Conservation (phyloP, 2,797 vertebrate species). For the Pseudotriccus pelzelni region DNA sequence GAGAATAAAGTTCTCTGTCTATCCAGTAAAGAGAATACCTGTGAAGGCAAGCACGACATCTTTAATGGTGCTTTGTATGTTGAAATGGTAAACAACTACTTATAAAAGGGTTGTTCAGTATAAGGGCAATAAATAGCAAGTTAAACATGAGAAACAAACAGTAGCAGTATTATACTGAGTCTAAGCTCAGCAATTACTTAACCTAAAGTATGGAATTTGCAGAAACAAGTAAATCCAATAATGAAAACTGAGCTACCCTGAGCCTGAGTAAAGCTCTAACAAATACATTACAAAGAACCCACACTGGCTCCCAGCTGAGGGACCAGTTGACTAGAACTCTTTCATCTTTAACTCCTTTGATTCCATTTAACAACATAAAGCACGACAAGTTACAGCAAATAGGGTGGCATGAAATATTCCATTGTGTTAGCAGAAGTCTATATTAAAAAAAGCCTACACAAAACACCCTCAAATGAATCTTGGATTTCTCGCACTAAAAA, state of each 20-base stretch:
- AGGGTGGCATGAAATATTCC: constrained; percentile 64
- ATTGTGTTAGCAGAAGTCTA: constrained; percentile 62
- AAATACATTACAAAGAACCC: constrained; percentile 35
- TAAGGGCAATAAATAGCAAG: neutral
- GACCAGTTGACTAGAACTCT: constrained; percentile 35
- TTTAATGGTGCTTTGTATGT: neutral
- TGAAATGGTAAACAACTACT: constrained; percentile 4
- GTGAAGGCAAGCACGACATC: neutral
- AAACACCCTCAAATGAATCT: constrained; percentile 59
- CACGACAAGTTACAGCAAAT: constrained; percentile 30
- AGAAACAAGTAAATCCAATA: constrained; percentile 29
- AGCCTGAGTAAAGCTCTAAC: constrained; percentile 3
- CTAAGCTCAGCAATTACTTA: constrained; percentile 6
- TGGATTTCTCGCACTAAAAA: constrained; percentile 72
- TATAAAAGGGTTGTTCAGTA: neutral
- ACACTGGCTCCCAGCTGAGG: constrained; percentile 21
- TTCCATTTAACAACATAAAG: constrained; percentile 30
- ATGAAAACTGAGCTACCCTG: constrained; percentile 12
- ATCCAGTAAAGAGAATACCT: neutral
- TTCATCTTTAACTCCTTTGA: constrained; percentile 60
- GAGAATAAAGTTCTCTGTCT: neutral
- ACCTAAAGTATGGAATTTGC: neutral
- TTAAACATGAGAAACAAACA: constrained; percentile 18
- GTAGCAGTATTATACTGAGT: neutral
- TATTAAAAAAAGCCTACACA: constrained; percentile 53